Conservation (phyloP, 2,113 vertebrate genomes). For the Perognathus longimembris region DNA sequence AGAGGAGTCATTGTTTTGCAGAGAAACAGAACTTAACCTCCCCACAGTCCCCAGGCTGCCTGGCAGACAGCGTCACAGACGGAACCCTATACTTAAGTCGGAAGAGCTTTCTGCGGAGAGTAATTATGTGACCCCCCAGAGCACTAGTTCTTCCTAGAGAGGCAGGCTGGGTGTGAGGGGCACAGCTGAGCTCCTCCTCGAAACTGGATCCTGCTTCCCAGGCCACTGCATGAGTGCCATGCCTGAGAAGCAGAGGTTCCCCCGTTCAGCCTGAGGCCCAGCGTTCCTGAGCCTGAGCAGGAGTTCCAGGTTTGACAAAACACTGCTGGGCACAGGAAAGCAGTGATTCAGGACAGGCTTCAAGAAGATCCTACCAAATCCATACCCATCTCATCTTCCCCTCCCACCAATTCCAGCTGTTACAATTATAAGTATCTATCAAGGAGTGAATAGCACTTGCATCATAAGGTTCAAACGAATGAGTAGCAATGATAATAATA, state of each 20-base stretch:
- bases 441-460: not conserved
- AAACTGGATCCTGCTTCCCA: not conserved
- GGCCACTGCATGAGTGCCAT: not conserved
- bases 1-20: constrained; percentile 68
- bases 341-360: not conserved
- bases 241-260: not conserved
- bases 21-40: constrained; percentile 77
- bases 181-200: constrained; percentile 53
- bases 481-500: not conserved
- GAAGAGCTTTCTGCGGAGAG: constrained; percentile 65
- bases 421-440: not conserved
- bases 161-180: constrained; percentile 4
- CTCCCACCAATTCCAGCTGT: not conserved
- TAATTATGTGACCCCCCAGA: constrained; percentile 75
- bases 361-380: not conserved
- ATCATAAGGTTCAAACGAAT: not conserved
- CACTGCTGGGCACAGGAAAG: not conserved
- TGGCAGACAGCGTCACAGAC: constrained; percentile 20
- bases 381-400: not conserved
- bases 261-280: not conserved
- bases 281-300: not conserved
- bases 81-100: constrained; percentile 70
- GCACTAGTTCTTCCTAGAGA: constrained; percentile 50
- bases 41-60: constrained; percentile 28
- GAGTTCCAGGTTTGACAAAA: not conserved